A percentile compares a stretch with the other conserved stretches of the same genome.
These are phyloP conservation scores for Himantopus leucocephalus DNA, from an alignment of 2,113 vertebrate genomes.

Conservation along the genomic window DNA sequence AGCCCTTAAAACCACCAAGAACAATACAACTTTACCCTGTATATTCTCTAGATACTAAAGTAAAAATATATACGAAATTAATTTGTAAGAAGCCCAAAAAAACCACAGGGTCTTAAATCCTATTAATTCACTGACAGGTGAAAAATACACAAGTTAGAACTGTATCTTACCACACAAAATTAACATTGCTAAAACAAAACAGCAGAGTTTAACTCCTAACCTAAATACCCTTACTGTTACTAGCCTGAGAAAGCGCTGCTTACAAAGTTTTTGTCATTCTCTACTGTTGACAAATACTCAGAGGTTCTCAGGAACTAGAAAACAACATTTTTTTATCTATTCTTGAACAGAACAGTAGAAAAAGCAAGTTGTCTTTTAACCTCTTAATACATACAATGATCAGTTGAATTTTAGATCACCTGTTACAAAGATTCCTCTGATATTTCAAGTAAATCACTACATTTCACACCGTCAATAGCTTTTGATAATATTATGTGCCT, in stretches of 20 bases:
- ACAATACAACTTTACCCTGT: not conserved
- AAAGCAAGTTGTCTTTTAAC: not conserved
- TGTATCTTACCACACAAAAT: not conserved
- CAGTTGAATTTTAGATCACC: not conserved
- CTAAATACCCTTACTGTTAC: not conserved
- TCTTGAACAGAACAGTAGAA: not conserved
- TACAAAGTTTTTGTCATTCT: not conserved
- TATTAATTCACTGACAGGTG: not conserved
- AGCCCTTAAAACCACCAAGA: not conserved
- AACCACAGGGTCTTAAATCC: not conserved
- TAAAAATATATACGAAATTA: not conserved
- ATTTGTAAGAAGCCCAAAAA: not conserved
- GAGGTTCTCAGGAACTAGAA: not conserved
- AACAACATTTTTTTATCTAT: not conserved
- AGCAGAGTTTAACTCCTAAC: not conserved
- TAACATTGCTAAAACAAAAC: not conserved
- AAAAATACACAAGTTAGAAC: not conserved
- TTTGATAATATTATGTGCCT: not conserved
- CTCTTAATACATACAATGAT: not conserved
- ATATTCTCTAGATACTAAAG: not conserved
- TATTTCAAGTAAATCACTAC: not conserved
- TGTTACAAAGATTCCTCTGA: not conserved
- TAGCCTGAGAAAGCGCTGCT: not conserved
- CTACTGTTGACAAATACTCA: not conserved
- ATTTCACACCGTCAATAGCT: not conserved